phyloP scores from a whole-genome alignment of 1,140 invertebrate species.

The Bombus superbus region DNA sequence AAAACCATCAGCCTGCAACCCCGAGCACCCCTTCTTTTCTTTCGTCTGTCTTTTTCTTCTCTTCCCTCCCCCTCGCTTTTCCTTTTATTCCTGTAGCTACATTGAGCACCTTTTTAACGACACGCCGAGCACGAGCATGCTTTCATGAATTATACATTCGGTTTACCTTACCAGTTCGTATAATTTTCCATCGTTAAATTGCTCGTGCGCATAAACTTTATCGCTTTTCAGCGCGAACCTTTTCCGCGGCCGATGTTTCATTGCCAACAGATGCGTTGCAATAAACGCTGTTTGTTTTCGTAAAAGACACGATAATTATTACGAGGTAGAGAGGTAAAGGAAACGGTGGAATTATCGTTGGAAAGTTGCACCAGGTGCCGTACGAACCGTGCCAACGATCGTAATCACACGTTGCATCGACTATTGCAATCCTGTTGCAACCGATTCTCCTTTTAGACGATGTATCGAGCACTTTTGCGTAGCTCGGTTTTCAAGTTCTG shows the following conservation, averaged over 20 bases:
- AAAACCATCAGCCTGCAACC: slow-evolving; percentile 24
- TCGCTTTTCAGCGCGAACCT: slow-evolving; percentile 14
- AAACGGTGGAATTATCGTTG: neutral
- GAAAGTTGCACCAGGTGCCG: neutral
- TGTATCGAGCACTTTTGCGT: neutral
- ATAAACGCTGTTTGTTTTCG: neutral
- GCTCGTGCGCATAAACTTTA: slow-evolving; percentile 45
- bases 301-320: neutral
- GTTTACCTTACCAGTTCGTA: slow-evolving; percentile 35
- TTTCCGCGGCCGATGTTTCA: slow-evolving; percentile 3
- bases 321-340: neutral
- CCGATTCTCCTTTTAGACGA: neutral
- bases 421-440: slow-evolving; percentile 11
- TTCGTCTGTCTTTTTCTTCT: neutral
- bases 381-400: neutral
- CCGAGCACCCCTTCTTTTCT: neutral
- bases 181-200: slow-evolving; percentile 62
- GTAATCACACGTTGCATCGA: slow-evolving; percentile 29
- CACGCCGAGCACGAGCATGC: slow-evolving; percentile 41
- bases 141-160: slow-evolving; percentile 64
- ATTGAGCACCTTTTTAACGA: slow-evolving; percentile 61
- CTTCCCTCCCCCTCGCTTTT: neutral
- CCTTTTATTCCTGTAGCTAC: neutral
- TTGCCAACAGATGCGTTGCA: neutral
- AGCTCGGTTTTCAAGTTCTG: neutral